Evolutionary conservation across 2,888 invertebrate genomes (phyloP).

Genomic region (Himalopsyche japonica): DNA sequence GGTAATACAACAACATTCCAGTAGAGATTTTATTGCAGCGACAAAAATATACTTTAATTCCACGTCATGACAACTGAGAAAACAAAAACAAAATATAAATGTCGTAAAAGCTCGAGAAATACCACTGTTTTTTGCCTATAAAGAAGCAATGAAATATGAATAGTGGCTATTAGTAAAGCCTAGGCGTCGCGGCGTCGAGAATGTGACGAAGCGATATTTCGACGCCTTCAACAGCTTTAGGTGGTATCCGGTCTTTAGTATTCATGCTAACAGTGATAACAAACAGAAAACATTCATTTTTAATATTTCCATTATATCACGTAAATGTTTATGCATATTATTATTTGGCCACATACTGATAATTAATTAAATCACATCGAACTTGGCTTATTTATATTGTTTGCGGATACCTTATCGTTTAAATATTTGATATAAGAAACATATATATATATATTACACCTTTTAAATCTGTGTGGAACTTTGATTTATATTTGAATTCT

Average conservation of each 20-base stretch:
- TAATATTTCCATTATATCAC: too few relatives aligned
- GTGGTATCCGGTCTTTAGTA: conserved; percentile 24
- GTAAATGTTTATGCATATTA: too few relatives aligned
- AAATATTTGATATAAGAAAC: too few relatives aligned
- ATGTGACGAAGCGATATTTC: conserved; percentile 16
- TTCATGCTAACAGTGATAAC: neutral
- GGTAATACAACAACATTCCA: neutral
- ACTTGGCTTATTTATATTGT: too few relatives aligned
- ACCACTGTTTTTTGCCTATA: conserved; percentile 27
- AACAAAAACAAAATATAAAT: conserved; percentile 7
- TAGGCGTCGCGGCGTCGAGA: conserved; percentile 18
- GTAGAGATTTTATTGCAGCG: conserved; percentile 2
- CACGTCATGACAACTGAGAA: conserved; percentile 13
- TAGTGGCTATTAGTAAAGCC: conserved; percentile 29
- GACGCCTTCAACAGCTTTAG: conserved; percentile 24
- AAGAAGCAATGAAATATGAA: conserved; percentile 35
- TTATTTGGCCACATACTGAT: too few relatives aligned
- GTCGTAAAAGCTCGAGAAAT: neutral
- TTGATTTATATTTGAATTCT: too few relatives aligned
- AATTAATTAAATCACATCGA: too few relatives aligned
- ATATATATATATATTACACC: too few relatives aligned
- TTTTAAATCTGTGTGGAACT: too few relatives aligned
- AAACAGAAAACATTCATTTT: neutral
- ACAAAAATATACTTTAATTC: conserved; percentile 15
- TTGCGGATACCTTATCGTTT: too few relatives aligned